Conservation (phyloP, 2,797 vertebrate genomes). For the Semotilus atromaculatus region DNA sequence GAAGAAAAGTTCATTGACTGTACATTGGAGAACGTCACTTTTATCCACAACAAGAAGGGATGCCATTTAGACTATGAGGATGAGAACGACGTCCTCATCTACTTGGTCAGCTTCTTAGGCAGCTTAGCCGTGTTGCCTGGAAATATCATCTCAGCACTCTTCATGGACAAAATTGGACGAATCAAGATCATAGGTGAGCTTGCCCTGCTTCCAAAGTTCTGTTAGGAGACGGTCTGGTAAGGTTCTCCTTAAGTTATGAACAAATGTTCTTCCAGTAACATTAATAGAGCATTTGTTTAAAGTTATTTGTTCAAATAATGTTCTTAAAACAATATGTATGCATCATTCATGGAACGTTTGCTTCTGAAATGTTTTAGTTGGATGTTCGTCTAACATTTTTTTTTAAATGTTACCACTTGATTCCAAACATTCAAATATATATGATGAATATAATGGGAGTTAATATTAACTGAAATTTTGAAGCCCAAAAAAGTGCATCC, state of each 20-base stretch:
- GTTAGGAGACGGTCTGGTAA: neutral
- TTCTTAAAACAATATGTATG: neutral
- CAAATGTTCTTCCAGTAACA: neutral
- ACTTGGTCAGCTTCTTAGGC: conserved; percentile 96
- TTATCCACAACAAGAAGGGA: conserved; percentile 83
- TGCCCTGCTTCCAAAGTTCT: neutral
- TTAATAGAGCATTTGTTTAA: no score
- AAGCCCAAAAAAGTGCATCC: no score
- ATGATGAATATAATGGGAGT: no score
- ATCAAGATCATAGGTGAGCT: conserved; percentile 93
- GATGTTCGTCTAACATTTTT: neutral
- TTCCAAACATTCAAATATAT: neutral
- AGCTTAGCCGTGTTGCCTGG: conserved; percentile 93
- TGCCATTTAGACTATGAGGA: conserved; percentile 88
- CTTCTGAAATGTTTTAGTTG: neutral
- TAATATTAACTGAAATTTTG: no score
- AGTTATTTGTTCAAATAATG: no score
- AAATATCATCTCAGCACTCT: conserved; percentile 94
- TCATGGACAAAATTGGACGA: conserved; percentile 94
- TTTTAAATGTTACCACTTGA: neutral
- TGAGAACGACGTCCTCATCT: conserved; percentile 93
- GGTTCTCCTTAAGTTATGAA: neutral
- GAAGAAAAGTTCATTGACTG: conserved; percentile 90
- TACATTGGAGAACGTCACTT: conserved; percentile 84
- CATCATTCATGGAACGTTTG: neutral